Evolutionary conservation across 2,797 vertebrate species (phyloP).

Genomic region (Chromobotia macracanthus): DNA sequence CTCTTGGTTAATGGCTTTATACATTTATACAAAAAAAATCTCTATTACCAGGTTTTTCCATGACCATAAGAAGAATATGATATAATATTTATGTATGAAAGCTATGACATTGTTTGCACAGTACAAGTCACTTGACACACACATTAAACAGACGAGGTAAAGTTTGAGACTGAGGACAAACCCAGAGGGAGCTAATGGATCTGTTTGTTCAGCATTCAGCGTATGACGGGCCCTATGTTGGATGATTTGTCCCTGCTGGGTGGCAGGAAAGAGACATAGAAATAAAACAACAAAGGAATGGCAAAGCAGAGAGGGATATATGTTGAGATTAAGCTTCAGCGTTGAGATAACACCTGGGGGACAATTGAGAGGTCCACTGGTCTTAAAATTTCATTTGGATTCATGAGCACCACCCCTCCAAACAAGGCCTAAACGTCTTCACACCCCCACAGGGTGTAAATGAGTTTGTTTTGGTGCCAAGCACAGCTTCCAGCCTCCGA

Average conservation of each 20-base stretch:
- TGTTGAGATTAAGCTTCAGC: slow-evolving; percentile 83
- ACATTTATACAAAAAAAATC: too few species aligned
- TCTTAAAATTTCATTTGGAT: slow-evolving; percentile 90
- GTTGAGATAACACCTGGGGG: slow-evolving; percentile 84
- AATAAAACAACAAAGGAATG: slow-evolving; percentile 63
- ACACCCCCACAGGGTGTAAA: slow-evolving; percentile 41
- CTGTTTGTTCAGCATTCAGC: neutral
- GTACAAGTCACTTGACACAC: neutral
- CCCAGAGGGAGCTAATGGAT: neutral
- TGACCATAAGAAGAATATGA: too few species aligned
- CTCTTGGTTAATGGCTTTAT: too few species aligned
- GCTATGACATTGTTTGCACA: neutral
- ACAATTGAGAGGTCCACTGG: slow-evolving; percentile 94
- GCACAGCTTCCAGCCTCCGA: slow-evolving; percentile 64
- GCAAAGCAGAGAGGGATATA: slow-evolving; percentile 79
- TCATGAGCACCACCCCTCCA: slow-evolving; percentile 70
- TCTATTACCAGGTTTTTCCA: too few species aligned
- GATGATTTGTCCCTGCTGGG: slow-evolving; percentile 17
- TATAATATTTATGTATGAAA: too few species aligned
- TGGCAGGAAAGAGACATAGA: slow-evolving; percentile 50
- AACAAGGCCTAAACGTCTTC: slow-evolving; percentile 43
- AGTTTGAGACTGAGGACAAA: slow-evolving; percentile 7
- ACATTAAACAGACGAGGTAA: neutral
- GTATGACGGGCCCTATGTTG: neutral
- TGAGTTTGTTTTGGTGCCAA: slow-evolving; percentile 58